Conservation (phyloP, 2,797 vertebrate genomes). For the Fratercula arctica region DNA sequence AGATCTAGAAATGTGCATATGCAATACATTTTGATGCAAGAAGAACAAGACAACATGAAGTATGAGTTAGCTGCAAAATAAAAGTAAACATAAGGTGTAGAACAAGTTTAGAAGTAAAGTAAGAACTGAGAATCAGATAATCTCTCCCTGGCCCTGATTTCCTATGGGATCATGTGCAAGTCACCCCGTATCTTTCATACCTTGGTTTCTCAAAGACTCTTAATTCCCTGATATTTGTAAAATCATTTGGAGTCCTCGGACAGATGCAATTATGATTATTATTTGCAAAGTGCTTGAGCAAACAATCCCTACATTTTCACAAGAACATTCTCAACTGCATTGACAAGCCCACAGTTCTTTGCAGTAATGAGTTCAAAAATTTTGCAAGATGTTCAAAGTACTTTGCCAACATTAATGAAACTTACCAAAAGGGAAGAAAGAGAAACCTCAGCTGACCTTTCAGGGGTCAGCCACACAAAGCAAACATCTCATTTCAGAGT, state of each 20-base stretch:
- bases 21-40: not conserved
- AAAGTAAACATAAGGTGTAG: not conserved
- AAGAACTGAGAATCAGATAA: not conserved
- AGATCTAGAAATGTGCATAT: not conserved
- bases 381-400: not conserved
- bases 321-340: not conserved
- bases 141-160: not conserved
- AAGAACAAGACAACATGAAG: not conserved
- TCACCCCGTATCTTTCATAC: not conserved
- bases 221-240: not conserved
- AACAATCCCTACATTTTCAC: not conserved
- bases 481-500: not conserved
- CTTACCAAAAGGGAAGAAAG: not conserved
- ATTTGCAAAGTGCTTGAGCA: not conserved
- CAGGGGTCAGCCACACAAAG: not conserved
- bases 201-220: not conserved
- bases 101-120: not conserved
- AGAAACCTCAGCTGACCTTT: not conserved
- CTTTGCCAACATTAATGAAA: not conserved
- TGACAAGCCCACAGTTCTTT: not conserved
- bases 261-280: not conserved
- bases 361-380: not conserved
- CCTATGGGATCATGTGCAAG: rapidly evolving
- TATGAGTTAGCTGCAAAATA: not conserved
- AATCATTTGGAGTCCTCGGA: not conserved